Base-by-base conservation (phyloP, 2,888 invertebrate genomes). In the Campopleginae sp. region DNA sequence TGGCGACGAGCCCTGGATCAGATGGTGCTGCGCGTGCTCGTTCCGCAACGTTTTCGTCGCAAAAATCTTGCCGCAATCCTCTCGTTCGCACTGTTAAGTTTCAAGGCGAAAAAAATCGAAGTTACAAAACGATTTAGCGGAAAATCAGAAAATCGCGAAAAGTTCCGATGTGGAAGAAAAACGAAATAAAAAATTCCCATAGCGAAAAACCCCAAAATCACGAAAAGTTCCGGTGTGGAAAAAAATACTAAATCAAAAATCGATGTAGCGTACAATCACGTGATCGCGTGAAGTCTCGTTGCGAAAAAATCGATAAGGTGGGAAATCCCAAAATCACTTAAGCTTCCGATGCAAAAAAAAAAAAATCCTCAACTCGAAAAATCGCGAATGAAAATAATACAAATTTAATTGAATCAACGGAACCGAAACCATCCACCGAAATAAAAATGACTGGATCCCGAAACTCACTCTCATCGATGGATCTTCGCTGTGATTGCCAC, bases 21-120 rank as follows among this genome's bases (percentile, higher is more conserved):
- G 88, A 75, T 94, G 94, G 87, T 94, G 94, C 68, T 93, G 93
- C 14, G 86, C 88, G 83, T 94, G 94, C 38, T 94, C 94, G 72
- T 93, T 93, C 31, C 93, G 91, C 6, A 94, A 86, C 5, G 93
- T 91, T 66, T 93, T 93, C 0, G 94, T 94, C 0, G 94, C 94
- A 78, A 94, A 94, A 19, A 94, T 94, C 86, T 94, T 94, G 5
- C 89, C 93, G 38, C 94, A 94, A 42, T 92, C 92, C 33, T 92
- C 91, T 38, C 91, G 90, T 46, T 94, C 93, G 80, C 94, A 94
- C 89, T 92, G 86, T 2, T 82, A 79, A 19, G 14, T n/a, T 3
- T 17, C 63, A 48, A 38, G 2, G 38, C 1, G 12, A 10, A 38
- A 38, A 38, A 10, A 38, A 38, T 38, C 38, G 7, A 10, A 38